phyloP scores from a whole-genome alignment of 2,888 invertebrate genomes.

The Erebia palarica region DNA sequence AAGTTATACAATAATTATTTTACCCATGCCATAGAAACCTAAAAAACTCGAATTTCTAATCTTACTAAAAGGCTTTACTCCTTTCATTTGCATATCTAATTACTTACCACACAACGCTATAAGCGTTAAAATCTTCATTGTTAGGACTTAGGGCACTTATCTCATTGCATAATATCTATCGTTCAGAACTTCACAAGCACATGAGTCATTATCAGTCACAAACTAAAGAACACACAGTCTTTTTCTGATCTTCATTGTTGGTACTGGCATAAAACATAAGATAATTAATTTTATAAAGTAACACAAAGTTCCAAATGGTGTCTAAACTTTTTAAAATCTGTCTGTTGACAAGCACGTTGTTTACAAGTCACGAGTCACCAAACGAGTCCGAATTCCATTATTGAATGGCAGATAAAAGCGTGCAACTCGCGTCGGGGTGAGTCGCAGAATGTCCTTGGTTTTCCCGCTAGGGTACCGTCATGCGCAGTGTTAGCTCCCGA shows the following conservation, averaged over 20 bases:
- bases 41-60: constrained; percentile 7
- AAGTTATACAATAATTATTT: background rate
- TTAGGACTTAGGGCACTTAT: constrained; percentile 47
- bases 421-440: constrained; percentile 52
- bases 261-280: constrained; percentile 17
- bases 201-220: constrained; percentile 39
- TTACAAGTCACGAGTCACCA: constrained; percentile 56
- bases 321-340: constrained; percentile 15
- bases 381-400: constrained; percentile 62
- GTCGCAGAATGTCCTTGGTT: constrained; percentile 73
- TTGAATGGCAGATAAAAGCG: constrained; percentile 54
- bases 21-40: background rate
- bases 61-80: constrained; percentile 19
- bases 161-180: constrained; percentile 47
- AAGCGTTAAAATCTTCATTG: constrained; percentile 67
- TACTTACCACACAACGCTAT: constrained; percentile 73
- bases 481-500: constrained; percentile 71
- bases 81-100: constrained; percentile 20
- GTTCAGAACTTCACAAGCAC: constrained; percentile 47
- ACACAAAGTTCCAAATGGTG: constrained; percentile 6
- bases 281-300: background rate
- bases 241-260: constrained; percentile 36
- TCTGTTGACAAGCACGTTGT: constrained; percentile 44
- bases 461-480: constrained; percentile 74
- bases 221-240: constrained; percentile 30